phyloP scores from a whole-genome alignment of 2,888 invertebrate species.

The Crematogaster levior region DNA sequence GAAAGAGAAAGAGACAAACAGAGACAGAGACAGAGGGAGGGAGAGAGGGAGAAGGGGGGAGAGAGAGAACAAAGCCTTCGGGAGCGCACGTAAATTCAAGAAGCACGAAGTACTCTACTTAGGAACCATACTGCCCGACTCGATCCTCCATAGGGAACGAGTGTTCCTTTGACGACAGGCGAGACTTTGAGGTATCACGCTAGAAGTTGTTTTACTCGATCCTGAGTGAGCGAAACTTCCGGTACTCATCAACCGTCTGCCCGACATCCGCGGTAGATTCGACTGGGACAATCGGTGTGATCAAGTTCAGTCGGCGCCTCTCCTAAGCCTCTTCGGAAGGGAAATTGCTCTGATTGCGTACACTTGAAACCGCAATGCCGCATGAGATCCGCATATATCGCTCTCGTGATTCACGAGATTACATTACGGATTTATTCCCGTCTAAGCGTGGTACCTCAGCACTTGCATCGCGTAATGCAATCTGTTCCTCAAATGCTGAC shows the following conservation, averaged over 20 bases:
- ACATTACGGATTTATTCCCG: constrained; percentile 19
- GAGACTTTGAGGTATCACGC: constrained; percentile 63
- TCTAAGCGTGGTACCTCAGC: constrained; percentile 12
- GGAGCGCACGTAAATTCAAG: constrained; percentile 55
- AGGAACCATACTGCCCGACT: constrained; percentile 26
- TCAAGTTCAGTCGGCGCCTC: constrained; percentile 9
- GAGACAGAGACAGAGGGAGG: background rate
- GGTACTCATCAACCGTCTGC: constrained; percentile 31
- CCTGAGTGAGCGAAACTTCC: constrained; percentile 61
- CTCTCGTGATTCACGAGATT: constrained; percentile 26
- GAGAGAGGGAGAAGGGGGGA: background rate
- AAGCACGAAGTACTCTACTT: constrained; percentile 60
- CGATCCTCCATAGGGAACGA: constrained; percentile 33
- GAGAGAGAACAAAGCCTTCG: constrained; percentile 35
- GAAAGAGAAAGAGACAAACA: background rate
- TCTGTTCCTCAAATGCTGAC: background rate
- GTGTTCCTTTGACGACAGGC: constrained; percentile 49
- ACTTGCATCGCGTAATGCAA: background rate
- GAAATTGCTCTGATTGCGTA: constrained; percentile 61
- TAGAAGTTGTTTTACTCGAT: constrained; percentile 48
- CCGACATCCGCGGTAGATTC: constrained; percentile 17
- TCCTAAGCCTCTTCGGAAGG: constrained; percentile 47
- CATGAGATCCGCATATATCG: constrained; percentile 8
- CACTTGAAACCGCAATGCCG: constrained; percentile 34
- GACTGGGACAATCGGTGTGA: constrained; percentile 48